phyloP scores from a whole-genome alignment of 2,888 invertebrate genomes.

The Limnephilus lunatus region DNA sequence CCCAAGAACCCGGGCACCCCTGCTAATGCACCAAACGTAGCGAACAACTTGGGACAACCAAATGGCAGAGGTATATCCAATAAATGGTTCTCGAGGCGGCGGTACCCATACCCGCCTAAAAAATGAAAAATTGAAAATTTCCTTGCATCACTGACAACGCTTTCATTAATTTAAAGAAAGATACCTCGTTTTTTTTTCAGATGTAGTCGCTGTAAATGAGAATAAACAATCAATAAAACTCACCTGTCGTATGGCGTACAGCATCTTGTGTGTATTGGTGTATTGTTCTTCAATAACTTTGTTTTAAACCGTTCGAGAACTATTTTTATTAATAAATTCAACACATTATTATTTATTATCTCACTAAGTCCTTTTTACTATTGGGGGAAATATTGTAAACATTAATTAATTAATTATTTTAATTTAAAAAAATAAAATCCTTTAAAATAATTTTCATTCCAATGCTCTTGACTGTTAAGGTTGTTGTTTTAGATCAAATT shows the following conservation, averaged over 20 bases:
- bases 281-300: conserved; percentile 14
- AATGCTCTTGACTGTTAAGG: neutral
- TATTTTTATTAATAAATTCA: neutral
- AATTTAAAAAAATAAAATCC: neutral
- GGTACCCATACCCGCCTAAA: no score
- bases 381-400: neutral
- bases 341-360: conserved; percentile 2
- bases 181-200: neutral
- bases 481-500: no score
- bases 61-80: no score
- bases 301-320: conserved; percentile 16
- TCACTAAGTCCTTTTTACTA: neutral
- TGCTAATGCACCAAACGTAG: no score
- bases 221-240: conserved; percentile 34
- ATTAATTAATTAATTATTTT: neutral
- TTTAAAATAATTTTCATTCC: neutral
- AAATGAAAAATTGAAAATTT: no score
- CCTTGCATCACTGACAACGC: no score
- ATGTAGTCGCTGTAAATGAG: neutral
- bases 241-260: conserved; percentile 66
- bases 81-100: no score
- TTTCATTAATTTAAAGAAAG: neutral
- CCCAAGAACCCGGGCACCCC: no score
- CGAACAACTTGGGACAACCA: no score
- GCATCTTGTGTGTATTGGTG: conserved; percentile 52